Evolutionary conservation across 2,888 invertebrate genomes (phyloP).

Genomic region (Danaus chrysippus): DNA sequence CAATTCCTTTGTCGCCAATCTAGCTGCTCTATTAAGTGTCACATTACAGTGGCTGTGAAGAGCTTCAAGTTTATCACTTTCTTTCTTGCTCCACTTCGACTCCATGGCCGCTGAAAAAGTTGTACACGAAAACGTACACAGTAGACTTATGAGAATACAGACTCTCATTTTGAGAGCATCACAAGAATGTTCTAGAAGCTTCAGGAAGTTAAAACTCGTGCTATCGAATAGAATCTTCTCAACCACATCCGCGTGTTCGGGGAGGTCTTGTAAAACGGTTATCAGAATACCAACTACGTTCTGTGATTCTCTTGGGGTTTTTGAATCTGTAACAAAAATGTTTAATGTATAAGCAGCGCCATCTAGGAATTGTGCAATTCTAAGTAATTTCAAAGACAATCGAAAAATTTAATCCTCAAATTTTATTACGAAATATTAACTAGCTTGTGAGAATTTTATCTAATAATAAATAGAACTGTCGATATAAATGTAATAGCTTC

Average conservation of each 20-base stretch:
- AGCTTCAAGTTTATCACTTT: conserved; percentile 79
- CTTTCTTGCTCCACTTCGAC: conserved; percentile 79
- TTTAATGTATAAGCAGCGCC: background rate
- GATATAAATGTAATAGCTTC: too few species aligned
- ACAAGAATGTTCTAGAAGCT: conserved; percentile 78
- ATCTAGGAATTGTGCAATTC: background rate
- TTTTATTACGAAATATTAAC: too few species aligned
- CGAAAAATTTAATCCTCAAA: too few species aligned
- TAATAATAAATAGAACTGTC: too few species aligned
- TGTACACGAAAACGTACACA: conserved; percentile 83
- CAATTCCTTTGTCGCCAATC: conserved; percentile 76
- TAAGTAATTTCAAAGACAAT: too few species aligned
- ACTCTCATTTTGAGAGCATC: conserved; percentile 81
- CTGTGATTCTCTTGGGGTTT: conserved; percentile 80
- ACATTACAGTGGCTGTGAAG: conserved; percentile 81
- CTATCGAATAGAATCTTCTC: conserved; percentile 83
- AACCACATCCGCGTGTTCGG: conserved; percentile 87
- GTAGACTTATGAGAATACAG: conserved; percentile 84
- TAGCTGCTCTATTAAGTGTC: conserved; percentile 79
- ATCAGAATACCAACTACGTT: conserved; percentile 86
- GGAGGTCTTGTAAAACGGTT: conserved; percentile 84
- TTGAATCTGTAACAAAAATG: conserved; percentile 60
- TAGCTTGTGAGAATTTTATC: too few species aligned
- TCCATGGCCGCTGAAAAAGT: conserved; percentile 79
- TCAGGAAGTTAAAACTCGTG: conserved; percentile 70